Conservation (phyloP, 2,888 invertebrate species). For the Lasioglossum villosulum region DNA sequence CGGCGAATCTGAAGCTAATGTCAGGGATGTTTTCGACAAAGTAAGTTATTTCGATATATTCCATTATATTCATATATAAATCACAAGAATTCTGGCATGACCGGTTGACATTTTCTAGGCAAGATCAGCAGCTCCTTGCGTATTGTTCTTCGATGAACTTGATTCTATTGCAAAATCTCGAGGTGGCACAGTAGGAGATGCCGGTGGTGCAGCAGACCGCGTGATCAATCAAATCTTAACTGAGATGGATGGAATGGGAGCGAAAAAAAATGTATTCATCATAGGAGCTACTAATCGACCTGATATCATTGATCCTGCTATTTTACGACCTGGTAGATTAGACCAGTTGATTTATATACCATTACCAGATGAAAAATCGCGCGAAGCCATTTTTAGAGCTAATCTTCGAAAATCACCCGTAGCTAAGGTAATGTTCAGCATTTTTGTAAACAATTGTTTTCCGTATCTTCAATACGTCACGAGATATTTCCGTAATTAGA, state of each 20-base stretch:
- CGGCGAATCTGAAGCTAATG: constrained; percentile 99
- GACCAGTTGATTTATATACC: constrained; percentile 99
- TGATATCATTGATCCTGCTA: constrained; percentile 99
- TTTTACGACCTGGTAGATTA: constrained; percentile 98
- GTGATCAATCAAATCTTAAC: constrained; percentile 99
- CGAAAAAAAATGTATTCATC: constrained; percentile 99
- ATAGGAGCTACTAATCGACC: constrained; percentile 98
- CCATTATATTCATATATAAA: background rate
- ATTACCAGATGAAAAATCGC: constrained; percentile 98
- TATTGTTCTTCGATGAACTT: constrained; percentile 99
- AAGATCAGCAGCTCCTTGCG: constrained; percentile 99
- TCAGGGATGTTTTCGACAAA: constrained; percentile 99
- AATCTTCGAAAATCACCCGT: constrained; percentile 98
- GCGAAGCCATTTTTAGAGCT: constrained; percentile 97
- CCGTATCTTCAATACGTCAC: too few relatives aligned
- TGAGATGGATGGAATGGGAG: constrained; percentile 99
- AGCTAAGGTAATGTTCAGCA: constrained; percentile 87
- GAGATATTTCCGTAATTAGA: too few relatives aligned
- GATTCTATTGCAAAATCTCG: constrained; percentile 99
- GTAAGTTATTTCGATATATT: constrained; percentile 84
- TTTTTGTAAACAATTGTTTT: too few relatives aligned
- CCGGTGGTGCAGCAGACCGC: constrained; percentile 99
- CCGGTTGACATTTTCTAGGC: constrained; percentile 87
- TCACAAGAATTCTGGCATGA: background rate
- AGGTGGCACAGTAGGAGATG: constrained; percentile 98